A percentile compares a stretch with the other conserved stretches of the same genome.
Evolutionary conservation across 2,888 invertebrate genomes (phyloP).

Genomic region (Idaea aversata): DNA sequence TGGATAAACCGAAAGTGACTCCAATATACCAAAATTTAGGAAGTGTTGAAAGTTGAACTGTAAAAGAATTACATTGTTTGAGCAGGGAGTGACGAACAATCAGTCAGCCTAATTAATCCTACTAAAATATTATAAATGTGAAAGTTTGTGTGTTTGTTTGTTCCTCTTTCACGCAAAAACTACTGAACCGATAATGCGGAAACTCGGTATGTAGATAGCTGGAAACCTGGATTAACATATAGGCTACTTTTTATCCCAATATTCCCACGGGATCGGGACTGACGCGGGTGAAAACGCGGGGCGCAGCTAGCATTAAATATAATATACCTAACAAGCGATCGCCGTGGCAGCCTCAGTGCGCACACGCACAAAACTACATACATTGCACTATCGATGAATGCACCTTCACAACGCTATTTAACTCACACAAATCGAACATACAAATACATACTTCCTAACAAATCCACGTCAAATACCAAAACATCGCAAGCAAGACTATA

Average conservation of each 20-base stretch:
- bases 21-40: constrained; percentile 21
- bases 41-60: constrained; percentile 29
- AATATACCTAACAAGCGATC: background rate
- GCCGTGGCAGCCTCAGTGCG: background rate
- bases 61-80: constrained; percentile 44
- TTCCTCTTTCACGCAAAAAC: background rate
- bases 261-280: too few relatives aligned
- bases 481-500: background rate
- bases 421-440: background rate
- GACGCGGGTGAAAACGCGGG: too few relatives aligned
- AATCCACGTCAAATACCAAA: background rate
- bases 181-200: too few relatives aligned
- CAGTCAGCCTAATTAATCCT: constrained; percentile 40
- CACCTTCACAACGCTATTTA: background rate
- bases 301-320: too few relatives aligned
- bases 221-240: background rate
- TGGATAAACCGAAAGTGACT: constrained; percentile 13
- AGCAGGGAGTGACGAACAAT: constrained; percentile 45
- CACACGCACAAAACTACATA: background rate
- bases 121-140: constrained; percentile 6
- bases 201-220: background rate
- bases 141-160: background rate
- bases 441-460: background rate
- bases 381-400: background rate
- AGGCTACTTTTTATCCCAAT: too few relatives aligned